A percentile compares a stretch with the other conserved stretches of the same genome.
Conservation (phyloP, 2,888 invertebrate genomes). For the Dendrolimus houi region DNA sequence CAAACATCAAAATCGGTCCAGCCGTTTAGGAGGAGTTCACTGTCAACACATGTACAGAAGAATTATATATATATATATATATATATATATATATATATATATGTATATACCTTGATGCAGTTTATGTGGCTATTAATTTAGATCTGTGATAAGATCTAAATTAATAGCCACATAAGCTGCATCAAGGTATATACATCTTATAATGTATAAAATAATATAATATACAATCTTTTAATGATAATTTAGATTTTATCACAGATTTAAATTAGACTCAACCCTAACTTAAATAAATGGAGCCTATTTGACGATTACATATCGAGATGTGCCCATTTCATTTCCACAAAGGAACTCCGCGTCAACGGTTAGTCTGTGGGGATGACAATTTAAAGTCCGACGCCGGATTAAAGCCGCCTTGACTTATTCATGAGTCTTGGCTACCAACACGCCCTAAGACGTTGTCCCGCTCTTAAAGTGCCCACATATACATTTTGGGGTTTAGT, state of each 20-base stretch:
- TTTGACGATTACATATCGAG: constrained; percentile 12
- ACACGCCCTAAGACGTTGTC: background rate
- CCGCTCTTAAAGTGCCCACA: background rate
- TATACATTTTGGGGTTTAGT: background rate
- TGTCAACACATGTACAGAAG: too few species aligned
- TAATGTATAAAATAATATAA: too few species aligned
- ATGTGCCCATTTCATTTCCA: constrained; percentile 15
- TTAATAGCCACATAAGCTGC: too few species aligned
- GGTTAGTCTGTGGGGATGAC: constrained; percentile 8
- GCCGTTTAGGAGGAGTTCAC: too few species aligned
- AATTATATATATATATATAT: too few species aligned
- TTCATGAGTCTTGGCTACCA: background rate
- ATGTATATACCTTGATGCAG: too few species aligned
- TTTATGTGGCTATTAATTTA: too few species aligned
- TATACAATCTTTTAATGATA: too few species aligned
- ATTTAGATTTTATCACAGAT: background rate
- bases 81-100: too few species aligned
- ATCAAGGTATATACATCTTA: too few species aligned
- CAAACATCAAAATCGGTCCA: too few species aligned
- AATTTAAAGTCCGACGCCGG: constrained; percentile 8
- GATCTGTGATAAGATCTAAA: too few species aligned
- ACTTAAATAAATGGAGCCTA: background rate
- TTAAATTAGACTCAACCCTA: background rate
- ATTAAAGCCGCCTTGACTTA: constrained; percentile 4
- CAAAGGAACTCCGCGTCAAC: constrained; percentile 11